These are phyloP conservation scores for Clarias platycephalus DNA, from an alignment of 2,797 vertebrate genomes.

Conservation along the genomic window DNA sequence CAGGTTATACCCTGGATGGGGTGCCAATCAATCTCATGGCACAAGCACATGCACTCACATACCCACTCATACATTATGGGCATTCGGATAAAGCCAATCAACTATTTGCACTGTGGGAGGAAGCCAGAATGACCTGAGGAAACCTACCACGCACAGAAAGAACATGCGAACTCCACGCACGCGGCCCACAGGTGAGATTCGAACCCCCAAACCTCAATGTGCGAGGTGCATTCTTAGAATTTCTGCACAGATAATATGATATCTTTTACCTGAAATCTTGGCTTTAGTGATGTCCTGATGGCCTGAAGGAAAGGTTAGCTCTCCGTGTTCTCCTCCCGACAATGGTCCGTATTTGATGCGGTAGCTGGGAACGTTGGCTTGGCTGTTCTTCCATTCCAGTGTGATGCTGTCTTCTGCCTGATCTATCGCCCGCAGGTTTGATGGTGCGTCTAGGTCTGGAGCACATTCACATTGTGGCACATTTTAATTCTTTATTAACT, in stretches of 20 bases:
- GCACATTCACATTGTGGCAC: slow-evolving; percentile 34
- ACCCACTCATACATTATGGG: too few species aligned
- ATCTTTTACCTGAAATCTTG: slow-evolving; percentile 82
- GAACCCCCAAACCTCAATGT: too few species aligned
- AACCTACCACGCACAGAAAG: too few species aligned
- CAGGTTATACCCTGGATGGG: too few species aligned
- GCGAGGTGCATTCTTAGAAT: too few species aligned
- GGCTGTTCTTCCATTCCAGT: slow-evolving; percentile 91
- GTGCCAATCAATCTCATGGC: too few species aligned
- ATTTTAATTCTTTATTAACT: slow-evolving; percentile 12
- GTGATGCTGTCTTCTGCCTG: slow-evolving; percentile 92
- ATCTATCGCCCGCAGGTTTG: slow-evolving; percentile 80
- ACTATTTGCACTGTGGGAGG: too few species aligned
- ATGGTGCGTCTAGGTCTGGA: slow-evolving; percentile 90
- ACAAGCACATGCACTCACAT: too few species aligned
- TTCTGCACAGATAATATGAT: background rate
- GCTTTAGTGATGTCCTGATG: slow-evolving; percentile 80
- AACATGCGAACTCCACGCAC: too few species aligned
- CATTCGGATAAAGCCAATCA: too few species aligned
- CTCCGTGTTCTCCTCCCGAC: slow-evolving; percentile 89
- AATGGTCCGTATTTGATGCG: slow-evolving; percentile 93
- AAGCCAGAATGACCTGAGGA: too few species aligned
- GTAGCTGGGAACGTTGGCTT: slow-evolving; percentile 80
- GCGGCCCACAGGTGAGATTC: too few species aligned
- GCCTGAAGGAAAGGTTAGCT: slow-evolving; percentile 82